Evolutionary conservation across 1,140 invertebrate genomes (phyloP), one percentile per base, ranked within the genome.

Genomic region (Bombus difficillimus): DNA sequence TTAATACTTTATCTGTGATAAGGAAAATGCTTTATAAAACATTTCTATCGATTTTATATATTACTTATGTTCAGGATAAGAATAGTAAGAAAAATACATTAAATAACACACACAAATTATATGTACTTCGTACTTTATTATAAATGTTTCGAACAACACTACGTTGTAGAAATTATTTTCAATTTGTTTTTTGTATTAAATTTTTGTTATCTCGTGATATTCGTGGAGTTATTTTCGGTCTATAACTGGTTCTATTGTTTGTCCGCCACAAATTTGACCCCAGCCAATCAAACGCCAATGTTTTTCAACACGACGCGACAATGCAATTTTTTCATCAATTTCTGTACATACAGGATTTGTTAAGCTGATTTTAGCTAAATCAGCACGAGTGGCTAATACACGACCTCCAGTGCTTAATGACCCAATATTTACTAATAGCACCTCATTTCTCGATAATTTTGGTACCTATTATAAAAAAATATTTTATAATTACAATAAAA

Each of bases 261-360:
- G 97, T 81, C 98, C 98, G 92, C 98, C 97, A 93, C 98, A 97
- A 95, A 99, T 99, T 93, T 99, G 98, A 86, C 98, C 98, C 99
- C 99, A 99, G 89, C 99, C 99, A 94, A 99, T 99, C 89, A 99
- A 96, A 95, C 99, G 97, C 99, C 99, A 99, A 96, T 99, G 99
- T 94, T 99, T 99, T 90, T 99, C 99, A 68, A 99, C 98, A 95
- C 99, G 97, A 93, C 99, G 97, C 94, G 98, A 99, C 6, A 99
- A 96, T 18, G 99, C 99, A 92, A 99, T 99, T 94, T 99, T 99
- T 94, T 99, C 99, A 81, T 98, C 98, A 86, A 99, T 97, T 95
- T 99, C 99, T 43, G 99, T 99, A 94, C 99, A 99, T 0, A 99
- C 99, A 5, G 99, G 99, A 95, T 98, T 99, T 28, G 98, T 99